Conservation (phyloP, 2,888 invertebrate genomes). For the Lithophane semibrunnea region DNA sequence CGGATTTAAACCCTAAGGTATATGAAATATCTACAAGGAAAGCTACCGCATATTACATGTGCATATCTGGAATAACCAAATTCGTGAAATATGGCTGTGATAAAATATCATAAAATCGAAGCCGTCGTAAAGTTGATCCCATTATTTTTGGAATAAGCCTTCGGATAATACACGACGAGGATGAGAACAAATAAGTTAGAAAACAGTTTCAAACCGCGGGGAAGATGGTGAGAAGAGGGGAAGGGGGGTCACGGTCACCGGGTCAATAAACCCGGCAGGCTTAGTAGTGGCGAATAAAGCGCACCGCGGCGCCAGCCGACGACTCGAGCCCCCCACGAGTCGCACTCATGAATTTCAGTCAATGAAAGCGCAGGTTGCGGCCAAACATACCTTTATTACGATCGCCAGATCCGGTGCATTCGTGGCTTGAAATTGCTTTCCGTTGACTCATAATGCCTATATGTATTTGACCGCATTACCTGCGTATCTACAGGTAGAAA, state of each 20-base stretch:
- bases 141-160: constrained; percentile 28
- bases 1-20: neutral
- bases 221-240: constrained; percentile 58
- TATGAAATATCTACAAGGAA: constrained; percentile 10
- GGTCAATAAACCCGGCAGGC: constrained; percentile 83
- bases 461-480: constrained; percentile 58
- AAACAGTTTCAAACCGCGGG: constrained; percentile 67
- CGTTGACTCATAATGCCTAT: constrained; percentile 57
- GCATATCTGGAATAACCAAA: neutral
- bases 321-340: constrained; percentile 64
- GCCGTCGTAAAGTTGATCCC: constrained; percentile 7
- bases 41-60: neutral
- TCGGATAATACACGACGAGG: constrained; percentile 45
- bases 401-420: constrained; percentile 60
- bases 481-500: constrained; percentile 47
- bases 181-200: constrained; percentile 71
- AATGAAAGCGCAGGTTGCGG: constrained; percentile 68
- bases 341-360: constrained; percentile 72
- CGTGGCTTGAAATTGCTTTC: constrained; percentile 57
- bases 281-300: constrained; percentile 75
- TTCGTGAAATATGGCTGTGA: constrained; percentile 7
- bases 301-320: constrained; percentile 70
- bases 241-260: constrained; percentile 85
- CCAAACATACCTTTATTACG: constrained; percentile 64
- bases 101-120: constrained; percentile 14